phyloP scores from a whole-genome alignment of 2,888 invertebrate genomes.

The Xylota segnis region DNA sequence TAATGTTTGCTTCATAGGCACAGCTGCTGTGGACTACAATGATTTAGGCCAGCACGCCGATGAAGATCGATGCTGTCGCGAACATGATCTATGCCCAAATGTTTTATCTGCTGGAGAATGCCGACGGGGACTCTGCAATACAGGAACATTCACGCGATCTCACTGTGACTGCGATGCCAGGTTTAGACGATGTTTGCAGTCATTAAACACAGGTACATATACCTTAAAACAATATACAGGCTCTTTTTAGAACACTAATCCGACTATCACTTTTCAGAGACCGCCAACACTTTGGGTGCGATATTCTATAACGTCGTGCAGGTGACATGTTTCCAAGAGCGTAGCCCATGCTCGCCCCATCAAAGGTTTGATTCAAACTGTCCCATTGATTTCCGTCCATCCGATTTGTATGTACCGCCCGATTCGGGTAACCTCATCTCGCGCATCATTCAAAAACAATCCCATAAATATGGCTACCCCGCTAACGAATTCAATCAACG shows the following conservation, averaged over 20 bases:
- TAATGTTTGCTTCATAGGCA: conserved; percentile 83
- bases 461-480: conserved; percentile 78
- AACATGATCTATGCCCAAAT: conserved; percentile 89
- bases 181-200: conserved; percentile 89
- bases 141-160: conserved; percentile 88
- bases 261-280: conserved; percentile 85
- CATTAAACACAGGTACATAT: conserved; percentile 86
- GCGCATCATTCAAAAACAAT: conserved; percentile 80
- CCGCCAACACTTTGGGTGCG: conserved; percentile 90
- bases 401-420: conserved; percentile 82
- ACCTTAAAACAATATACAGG: not conserved
- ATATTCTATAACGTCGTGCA: conserved; percentile 91
- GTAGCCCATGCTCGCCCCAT: conserved; percentile 87
- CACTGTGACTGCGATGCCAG: conserved; percentile 91
- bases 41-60: conserved; percentile 88
- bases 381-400: conserved; percentile 80
- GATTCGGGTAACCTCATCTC: conserved; percentile 80
- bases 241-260: not conserved
- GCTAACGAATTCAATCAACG: conserved; percentile 59
- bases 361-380: conserved; percentile 86
- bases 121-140: conserved; percentile 88
- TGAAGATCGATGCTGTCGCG: conserved; percentile 90
- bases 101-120: conserved; percentile 87
- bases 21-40: conserved; percentile 86
- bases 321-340: conserved; percentile 89